phyloP scores from a whole-genome alignment of 2,888 invertebrate species.

The Coleophora flavipennella region DNA sequence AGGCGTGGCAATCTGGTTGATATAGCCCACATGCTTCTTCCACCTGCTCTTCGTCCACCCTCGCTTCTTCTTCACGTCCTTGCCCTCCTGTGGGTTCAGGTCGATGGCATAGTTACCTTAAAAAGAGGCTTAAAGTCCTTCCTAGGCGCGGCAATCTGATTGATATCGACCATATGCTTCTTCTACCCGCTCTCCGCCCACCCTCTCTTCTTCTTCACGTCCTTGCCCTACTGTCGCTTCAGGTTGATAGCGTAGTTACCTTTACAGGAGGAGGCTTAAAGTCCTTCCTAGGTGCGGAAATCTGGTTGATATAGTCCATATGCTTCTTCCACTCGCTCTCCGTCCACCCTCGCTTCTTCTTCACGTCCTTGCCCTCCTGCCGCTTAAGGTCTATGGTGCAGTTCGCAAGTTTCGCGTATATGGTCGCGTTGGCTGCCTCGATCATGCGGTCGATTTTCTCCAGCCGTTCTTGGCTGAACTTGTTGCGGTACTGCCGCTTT shows the following conservation, averaged over 20 bases:
- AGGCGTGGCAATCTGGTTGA: slow-evolving; percentile 44
- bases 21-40: slow-evolving; percentile 64
- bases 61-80: slow-evolving; percentile 43
- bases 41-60: slow-evolving; percentile 55
- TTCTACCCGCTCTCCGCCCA: slow-evolving; percentile 60
- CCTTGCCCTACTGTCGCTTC: slow-evolving; percentile 42
- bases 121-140: slow-evolving; percentile 30
- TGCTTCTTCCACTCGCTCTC: slow-evolving; percentile 62
- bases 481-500: slow-evolving; percentile 41
- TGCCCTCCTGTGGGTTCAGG: slow-evolving; percentile 40
- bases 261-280: slow-evolving; percentile 28
- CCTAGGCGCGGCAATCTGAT: slow-evolving; percentile 44
- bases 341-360: slow-evolving; percentile 48
- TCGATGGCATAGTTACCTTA: slow-evolving; percentile 42
- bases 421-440: slow-evolving; percentile 45
- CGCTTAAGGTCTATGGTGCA: slow-evolving; percentile 48
- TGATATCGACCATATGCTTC: slow-evolving; percentile 59
- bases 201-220: slow-evolving; percentile 41
- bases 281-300: slow-evolving; percentile 40
- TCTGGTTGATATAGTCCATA: slow-evolving; percentile 54
- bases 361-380: slow-evolving; percentile 37
- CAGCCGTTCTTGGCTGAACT: slow-evolving; percentile 38
- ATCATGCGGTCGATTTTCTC: slow-evolving; percentile 50
- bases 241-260: slow-evolving; percentile 45
- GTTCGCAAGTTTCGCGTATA: slow-evolving; percentile 53